A percentile compares a stretch with the other conserved stretches of the same genome.
Conservation (phyloP, 2,113 vertebrate species). For the Tringa solitaria region DNA sequence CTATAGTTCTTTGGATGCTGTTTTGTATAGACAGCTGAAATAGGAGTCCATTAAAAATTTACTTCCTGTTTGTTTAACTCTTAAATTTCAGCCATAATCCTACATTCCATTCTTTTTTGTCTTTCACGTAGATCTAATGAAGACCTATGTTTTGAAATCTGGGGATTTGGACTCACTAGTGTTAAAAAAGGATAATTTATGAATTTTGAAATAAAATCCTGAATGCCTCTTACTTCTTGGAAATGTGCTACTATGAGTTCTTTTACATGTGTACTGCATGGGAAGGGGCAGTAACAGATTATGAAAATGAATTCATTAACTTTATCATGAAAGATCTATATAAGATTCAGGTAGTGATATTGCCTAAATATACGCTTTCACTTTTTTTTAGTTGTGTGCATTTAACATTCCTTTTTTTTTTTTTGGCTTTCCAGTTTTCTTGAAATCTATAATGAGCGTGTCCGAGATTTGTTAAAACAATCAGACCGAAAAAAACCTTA, state of each 20-base stretch:
- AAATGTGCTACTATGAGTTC: not conserved
- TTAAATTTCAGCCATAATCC: not conserved
- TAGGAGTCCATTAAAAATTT: not conserved
- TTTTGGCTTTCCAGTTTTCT: slow-evolving; percentile 80
- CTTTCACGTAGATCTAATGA: not conserved
- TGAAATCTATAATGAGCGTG: slow-evolving; percentile 98
- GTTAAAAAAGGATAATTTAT: not conserved
- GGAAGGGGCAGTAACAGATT: not conserved
- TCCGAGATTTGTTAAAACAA: slow-evolving; percentile 86
- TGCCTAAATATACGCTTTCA: not conserved
- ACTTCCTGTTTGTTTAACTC: not conserved
- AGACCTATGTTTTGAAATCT: not conserved
- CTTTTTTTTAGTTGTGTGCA: not conserved
- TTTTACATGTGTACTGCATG: not conserved
- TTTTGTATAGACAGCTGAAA: not conserved
- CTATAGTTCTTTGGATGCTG: not conserved
- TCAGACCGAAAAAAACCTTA: slow-evolving; percentile 83
- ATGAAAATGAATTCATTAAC: not conserved
- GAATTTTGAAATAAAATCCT: not conserved
- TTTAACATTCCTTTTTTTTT: not conserved
- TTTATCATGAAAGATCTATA: not conserved
- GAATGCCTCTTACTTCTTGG: not conserved
- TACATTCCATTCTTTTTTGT: not conserved
- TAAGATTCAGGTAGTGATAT: not conserved
- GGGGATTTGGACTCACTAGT: not conserved